Evolutionary conservation across 2,113 vertebrate genomes (phyloP).

Genomic region (Mungos mungo): DNA sequence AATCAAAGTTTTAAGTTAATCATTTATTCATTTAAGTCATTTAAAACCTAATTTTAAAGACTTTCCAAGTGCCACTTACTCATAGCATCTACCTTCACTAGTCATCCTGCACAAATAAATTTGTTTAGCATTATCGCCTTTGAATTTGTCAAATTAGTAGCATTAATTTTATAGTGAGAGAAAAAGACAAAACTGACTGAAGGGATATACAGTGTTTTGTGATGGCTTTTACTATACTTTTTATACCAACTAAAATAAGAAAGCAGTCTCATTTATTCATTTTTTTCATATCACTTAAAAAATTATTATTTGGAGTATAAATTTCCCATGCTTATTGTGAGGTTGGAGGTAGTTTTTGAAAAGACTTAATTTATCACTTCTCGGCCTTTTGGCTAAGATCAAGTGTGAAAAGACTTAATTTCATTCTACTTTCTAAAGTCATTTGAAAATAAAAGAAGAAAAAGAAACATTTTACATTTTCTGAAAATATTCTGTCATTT

Average conservation of each 20-base stretch:
- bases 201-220: background rate
- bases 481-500: constrained; percentile 29
- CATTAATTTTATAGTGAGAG: constrained; percentile 3
- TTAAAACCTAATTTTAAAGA: background rate
- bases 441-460: constrained; percentile 39
- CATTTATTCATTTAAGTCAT: background rate
- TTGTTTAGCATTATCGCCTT: background rate
- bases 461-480: background rate
- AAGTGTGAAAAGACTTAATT: constrained; percentile 12
- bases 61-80: background rate
- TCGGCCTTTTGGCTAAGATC: too few relatives aligned
- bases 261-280: background rate
- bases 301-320: background rate
- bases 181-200: background rate
- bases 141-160: background rate
- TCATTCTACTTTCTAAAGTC: background rate
- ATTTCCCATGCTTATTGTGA: background rate
- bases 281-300: constrained; percentile 24
- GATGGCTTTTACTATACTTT: background rate
- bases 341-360: background rate
- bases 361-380: constrained; percentile 12
- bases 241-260: constrained; percentile 25
- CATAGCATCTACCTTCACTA: background rate
- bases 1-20: background rate
- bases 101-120: background rate